A percentile compares a stretch with the other conserved stretches of the same genome.
These are phyloP conservation scores for Cirrhinus mrigala DNA, from an alignment of 2,797 vertebrate species.

Conservation along the genomic window DNA sequence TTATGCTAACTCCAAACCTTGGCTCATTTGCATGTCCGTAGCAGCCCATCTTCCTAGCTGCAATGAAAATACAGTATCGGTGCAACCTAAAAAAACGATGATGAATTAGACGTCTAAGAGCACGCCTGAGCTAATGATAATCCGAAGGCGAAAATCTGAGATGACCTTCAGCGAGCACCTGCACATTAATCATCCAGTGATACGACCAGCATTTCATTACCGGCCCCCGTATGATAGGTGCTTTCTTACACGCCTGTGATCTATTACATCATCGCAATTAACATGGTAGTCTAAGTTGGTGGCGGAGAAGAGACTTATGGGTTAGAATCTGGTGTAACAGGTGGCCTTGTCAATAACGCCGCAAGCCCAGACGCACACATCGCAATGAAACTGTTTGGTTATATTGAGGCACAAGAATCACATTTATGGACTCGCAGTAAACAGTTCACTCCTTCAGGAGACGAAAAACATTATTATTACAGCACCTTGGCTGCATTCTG, in stretches of 20 bases:
- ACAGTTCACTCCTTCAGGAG: neutral
- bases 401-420: conserved; percentile 10
- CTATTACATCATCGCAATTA: conserved; percentile 64
- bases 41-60: conserved; percentile 7
- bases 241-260: conserved; percentile 57
- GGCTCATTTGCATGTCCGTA: conserved; percentile 44
- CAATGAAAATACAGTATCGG: conserved; percentile 32
- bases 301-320: conserved; percentile 18
- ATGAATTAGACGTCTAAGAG: conserved; percentile 52
- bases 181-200: conserved; percentile 61
- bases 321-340: conserved; percentile 34
- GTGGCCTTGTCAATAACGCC: conserved; percentile 9
- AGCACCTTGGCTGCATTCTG: neutral
- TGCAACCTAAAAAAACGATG: conserved; percentile 39
- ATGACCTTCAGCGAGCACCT: conserved; percentile 60
- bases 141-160: conserved; percentile 49
- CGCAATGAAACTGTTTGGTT: neutral
- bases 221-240: conserved; percentile 52
- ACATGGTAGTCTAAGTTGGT: conserved; percentile 21
- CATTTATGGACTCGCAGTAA: neutral
- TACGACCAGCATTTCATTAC: conserved; percentile 59
- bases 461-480: neutral
- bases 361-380: neutral
- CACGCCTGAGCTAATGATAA: conserved; percentile 51
- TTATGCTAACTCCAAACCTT: conserved; percentile 30